These are phyloP conservation scores for Opisthocomus hoazin DNA, from an alignment of 2,113 vertebrate genomes.

Conservation along the genomic window DNA sequence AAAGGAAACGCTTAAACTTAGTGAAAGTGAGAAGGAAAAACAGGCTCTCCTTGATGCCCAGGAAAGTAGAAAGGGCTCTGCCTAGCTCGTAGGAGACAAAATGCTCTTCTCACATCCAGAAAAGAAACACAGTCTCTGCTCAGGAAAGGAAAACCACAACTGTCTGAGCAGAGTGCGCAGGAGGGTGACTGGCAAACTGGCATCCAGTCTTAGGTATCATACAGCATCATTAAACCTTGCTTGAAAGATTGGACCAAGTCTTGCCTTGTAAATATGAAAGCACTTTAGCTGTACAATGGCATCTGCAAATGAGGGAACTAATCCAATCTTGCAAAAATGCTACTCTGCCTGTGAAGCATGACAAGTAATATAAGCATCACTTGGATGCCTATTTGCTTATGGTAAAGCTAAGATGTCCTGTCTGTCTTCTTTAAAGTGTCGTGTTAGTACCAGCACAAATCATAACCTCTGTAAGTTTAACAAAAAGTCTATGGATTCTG, in stretches of 20 bases:
- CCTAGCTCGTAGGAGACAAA: background rate
- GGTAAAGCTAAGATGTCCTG: background rate
- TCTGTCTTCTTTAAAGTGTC: background rate
- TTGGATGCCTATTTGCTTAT: background rate
- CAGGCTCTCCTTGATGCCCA: background rate
- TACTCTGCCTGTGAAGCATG: background rate
- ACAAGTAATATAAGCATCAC: background rate
- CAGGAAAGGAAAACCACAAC: background rate
- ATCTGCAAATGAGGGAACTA: background rate
- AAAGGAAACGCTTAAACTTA: background rate
- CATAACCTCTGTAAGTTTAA: background rate
- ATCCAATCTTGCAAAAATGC: background rate
- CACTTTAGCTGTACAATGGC: background rate
- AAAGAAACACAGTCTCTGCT: background rate
- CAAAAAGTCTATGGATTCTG: background rate
- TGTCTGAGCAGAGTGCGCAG: accelerated
- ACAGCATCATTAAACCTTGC: background rate
- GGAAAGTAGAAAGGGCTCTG: background rate
- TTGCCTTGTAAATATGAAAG: background rate
- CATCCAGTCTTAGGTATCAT: background rate
- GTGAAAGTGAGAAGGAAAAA: background rate
- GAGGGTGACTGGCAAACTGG: background rate
- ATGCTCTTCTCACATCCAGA: background rate
- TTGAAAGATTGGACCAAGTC: background rate
- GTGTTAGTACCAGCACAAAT: background rate